A percentile compares a stretch with the other conserved stretches of the same genome.
Conservation (phyloP, 2,113 vertebrate species). For the Lasiurus borealis region DNA sequence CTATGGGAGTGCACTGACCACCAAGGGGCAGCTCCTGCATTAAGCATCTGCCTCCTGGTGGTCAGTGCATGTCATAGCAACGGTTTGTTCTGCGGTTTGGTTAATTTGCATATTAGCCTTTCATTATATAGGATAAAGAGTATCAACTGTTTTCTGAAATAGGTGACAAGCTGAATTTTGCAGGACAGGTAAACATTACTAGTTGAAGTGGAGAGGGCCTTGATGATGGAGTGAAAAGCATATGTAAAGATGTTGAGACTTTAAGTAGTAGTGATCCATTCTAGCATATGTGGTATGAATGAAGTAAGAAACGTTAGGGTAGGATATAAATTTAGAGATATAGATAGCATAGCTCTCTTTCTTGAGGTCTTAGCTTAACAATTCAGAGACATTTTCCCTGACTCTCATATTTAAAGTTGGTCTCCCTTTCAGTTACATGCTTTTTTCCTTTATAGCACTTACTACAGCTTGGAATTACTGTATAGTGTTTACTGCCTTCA, state of each 20-base stretch:
- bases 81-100: too few species aligned
- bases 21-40: too few species aligned
- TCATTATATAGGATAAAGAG: not conserved
- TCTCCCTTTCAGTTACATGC: not conserved
- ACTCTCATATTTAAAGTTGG: not conserved
- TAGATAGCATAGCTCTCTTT: not conserved
- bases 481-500: slow-evolving; percentile 37
- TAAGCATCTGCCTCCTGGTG: too few species aligned
- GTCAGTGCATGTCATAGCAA: too few species aligned
- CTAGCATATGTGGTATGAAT: slow-evolving; percentile 13
- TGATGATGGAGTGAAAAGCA: not conserved
- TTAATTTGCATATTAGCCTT: too few species aligned
- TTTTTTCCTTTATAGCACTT: slow-evolving; percentile 38
- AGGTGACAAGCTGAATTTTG: not conserved
- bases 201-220: not conserved
- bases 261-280: not conserved
- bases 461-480: not conserved
- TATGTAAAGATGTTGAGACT: slow-evolving; percentile 16
- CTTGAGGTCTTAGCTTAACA: slow-evolving; percentile 48
- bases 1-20: too few species aligned
- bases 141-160: not conserved
- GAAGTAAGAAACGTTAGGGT: not conserved
- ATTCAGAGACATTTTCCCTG: slow-evolving; percentile 26
- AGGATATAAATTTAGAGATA: slow-evolving; percentile 16
- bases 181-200: not conserved